These are phyloP conservation scores for Phrynocephalus guinanensis DNA, from an alignment of 2,797 vertebrate species.

Conservation along the genomic window DNA sequence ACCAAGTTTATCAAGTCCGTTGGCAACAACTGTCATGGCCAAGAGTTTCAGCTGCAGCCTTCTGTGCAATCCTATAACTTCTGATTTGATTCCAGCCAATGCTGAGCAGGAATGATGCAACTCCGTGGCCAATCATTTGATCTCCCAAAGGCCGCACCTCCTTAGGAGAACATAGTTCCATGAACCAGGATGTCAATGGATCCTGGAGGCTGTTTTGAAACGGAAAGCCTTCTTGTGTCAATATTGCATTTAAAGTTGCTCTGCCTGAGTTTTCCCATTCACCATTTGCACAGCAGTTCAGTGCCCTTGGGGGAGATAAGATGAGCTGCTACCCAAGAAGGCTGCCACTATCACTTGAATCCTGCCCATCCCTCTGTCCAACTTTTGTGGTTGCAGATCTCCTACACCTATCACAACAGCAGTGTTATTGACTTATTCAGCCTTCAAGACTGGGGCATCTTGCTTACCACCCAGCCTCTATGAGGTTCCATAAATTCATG, in stretches of 20 bases:
- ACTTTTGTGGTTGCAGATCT: background rate
- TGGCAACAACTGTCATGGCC: background rate
- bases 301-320: slow-evolving; percentile 61
- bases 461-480: background rate
- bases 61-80: background rate
- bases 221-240: slow-evolving; percentile 69
- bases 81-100: background rate
- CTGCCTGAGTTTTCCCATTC: slow-evolving; percentile 63
- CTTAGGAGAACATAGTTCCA: slow-evolving; percentile 60
- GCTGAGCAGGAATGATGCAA: background rate
- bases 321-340: slow-evolving; percentile 52
- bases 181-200: slow-evolving; percentile 64
- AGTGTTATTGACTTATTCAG: slow-evolving; percentile 7
- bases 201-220: slow-evolving; percentile 69
- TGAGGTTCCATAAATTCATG: too few species aligned
- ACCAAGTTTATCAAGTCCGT: background rate
- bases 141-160: slow-evolving; percentile 32
- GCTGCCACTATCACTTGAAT: slow-evolving; percentile 49
- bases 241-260: slow-evolving; percentile 69
- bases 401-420: background rate
- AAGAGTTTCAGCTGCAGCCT: background rate
- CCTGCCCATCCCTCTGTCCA: slow-evolving; percentile 24
- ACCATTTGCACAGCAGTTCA: slow-evolving; percentile 65
- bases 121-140: slow-evolving; percentile 8
- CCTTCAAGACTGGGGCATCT: background rate